Evolutionary conservation across 2,888 invertebrate species (phyloP), one percentile per base, ranked within the genome.

Genomic region (Drosophila prostipennis): DNA sequence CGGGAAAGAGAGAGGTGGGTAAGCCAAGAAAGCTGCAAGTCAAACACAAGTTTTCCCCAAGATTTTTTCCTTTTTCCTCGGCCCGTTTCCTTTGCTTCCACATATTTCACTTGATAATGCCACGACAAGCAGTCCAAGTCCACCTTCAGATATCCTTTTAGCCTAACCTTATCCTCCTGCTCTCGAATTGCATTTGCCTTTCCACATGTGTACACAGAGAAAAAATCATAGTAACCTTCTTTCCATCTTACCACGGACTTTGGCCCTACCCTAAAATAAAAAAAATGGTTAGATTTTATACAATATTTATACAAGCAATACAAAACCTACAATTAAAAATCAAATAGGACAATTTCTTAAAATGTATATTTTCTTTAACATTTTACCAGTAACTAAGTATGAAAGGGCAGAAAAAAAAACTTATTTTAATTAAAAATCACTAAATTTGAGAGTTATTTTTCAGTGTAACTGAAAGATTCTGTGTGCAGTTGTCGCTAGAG

Each of bases 71-170:
- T 23, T 58, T 52, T 52, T 52, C 29, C 53, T 52, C 19, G 32
- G 51, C 57, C n/a, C n/a, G 37, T 34, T 23, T 42, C 52, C 57
- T 58, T 53, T 32, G 36, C 64, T 40, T 39, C 37, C 74, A 70
- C 74, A 84, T 79, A 80, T 81, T 74, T 78, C 78, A 72, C 72
- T 76, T 77, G 82, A 80, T 83, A 80, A 78, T 83, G 76, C 78
- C 70, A 49, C 48, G 49, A 43, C 54, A 67, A 53, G 56, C 42
- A 64, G 37, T 69, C 53, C 72, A 49, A 48, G 73, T 52, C 54
- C 58, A 49, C 36, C 53, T 26, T 39, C 19, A 36, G 65, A 61
- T 65, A 73, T 76, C 65, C 64, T 55, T 72, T 67, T 76, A 58
- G 43, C 63, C 63, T 1, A 67, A 67, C 65, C 67, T 58, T 57